These are phyloP conservation scores for Synaphobranchus kaupii DNA, from an alignment of 2,797 vertebrate species.

Conservation along the genomic window DNA sequence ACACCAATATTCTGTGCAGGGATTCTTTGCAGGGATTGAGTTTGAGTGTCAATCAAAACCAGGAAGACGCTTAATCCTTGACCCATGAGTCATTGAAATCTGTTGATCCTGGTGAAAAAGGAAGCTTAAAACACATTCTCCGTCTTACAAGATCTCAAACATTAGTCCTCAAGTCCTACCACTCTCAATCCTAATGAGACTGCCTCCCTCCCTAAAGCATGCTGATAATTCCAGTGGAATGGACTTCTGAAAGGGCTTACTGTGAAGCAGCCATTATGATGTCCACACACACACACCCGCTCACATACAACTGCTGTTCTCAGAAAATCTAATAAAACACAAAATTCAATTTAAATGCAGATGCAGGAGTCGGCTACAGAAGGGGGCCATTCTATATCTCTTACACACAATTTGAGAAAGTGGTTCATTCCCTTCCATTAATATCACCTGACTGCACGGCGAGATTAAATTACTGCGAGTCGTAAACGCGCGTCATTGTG, in stretches of 20 bases:
- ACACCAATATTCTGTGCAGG: neutral
- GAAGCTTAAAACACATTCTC: neutral
- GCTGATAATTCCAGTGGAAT: slow-evolving; percentile 28
- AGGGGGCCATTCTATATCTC: slow-evolving; percentile 38
- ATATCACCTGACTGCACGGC: slow-evolving; percentile 48
- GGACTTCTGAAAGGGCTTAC: slow-evolving; percentile 31
- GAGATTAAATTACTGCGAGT: slow-evolving; percentile 43
- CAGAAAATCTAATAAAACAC: slow-evolving; percentile 57
- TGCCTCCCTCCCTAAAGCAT: slow-evolving; percentile 23
- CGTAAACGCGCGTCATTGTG: slow-evolving; percentile 31
- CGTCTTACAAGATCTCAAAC: neutral
- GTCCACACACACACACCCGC: slow-evolving; percentile 29
- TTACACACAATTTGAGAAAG: slow-evolving; percentile 51
- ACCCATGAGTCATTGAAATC: neutral
- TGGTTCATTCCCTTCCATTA: slow-evolving; percentile 43
- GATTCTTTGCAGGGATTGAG: neutral
- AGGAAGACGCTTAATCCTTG: neutral
- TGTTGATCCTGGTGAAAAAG: neutral
- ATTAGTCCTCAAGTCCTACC: slow-evolving; percentile 30
- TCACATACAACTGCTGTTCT: slow-evolving; percentile 41
- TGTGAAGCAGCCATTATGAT: slow-evolving; percentile 24
- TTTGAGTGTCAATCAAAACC: neutral
- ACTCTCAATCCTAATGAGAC: slow-evolving; percentile 35
- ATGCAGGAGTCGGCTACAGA: slow-evolving; percentile 36
- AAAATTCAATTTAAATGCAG: slow-evolving; percentile 58